Percentiles rank a stretch among this genome's conserved stretches.
Evolutionary conservation across 2,797 vertebrate species (phyloP).

Genomic region (Rhinophrynus dorsalis): DNA sequence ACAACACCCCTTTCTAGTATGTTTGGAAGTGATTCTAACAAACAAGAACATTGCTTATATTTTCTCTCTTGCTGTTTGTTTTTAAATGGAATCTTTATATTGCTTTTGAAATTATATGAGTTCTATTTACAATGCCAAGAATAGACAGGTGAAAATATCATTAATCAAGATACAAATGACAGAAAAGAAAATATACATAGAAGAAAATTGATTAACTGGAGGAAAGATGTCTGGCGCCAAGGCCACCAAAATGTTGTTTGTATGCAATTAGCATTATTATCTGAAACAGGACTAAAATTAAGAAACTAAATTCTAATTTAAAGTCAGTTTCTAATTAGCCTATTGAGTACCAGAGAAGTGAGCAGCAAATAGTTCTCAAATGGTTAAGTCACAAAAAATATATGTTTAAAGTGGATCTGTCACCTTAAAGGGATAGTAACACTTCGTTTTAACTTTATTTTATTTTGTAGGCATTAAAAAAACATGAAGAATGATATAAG

Average conservation of each 20-base stretch:
- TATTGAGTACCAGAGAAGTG: too few relatives aligned
- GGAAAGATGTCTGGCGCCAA: constrained; percentile 7
- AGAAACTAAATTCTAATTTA: too few relatives aligned
- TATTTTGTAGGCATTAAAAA: too few relatives aligned
- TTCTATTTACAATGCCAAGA: constrained; percentile 27
- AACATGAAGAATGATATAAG: too few relatives aligned
- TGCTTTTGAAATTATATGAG: constrained; percentile 27
- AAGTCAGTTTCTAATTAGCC: too few relatives aligned
- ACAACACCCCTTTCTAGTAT: constrained; percentile 3
- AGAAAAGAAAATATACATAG: constrained; percentile 27
- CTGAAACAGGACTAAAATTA: too few relatives aligned
- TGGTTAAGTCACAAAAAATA: too few relatives aligned
- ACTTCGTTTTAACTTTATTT: too few relatives aligned
- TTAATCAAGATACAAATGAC: constrained; percentile 9
- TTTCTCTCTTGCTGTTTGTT: constrained; percentile 10
- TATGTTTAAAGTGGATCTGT: too few relatives aligned
- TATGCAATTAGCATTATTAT: too few relatives aligned
- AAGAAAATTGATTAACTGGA: constrained; percentile 2
- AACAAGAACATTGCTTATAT: constrained; percentile 14
- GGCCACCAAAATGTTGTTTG: background rate
- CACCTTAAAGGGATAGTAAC: too few relatives aligned
- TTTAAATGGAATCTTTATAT: constrained; percentile 28
- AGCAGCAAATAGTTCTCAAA: too few relatives aligned
- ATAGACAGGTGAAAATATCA: constrained; percentile 12
- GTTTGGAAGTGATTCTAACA: constrained; percentile 14